These are phyloP conservation scores for Anthrax anthrax DNA, from an alignment of 2,888 invertebrate genomes.

Conservation along the genomic window DNA sequence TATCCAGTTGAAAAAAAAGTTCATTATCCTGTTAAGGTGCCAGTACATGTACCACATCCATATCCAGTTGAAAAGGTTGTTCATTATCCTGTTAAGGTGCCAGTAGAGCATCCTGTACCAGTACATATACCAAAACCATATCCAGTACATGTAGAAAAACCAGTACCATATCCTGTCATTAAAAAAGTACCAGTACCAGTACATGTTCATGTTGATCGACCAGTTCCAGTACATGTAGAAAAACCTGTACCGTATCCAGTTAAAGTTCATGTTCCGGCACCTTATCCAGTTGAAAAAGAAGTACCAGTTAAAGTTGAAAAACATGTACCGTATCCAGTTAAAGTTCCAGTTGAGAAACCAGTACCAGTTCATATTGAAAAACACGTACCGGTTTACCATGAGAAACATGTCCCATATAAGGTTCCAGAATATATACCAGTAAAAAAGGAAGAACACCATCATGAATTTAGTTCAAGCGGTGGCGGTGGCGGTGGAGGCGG, in stretches of 20 bases:
- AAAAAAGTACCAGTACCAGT: constrained; percentile 53
- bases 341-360: constrained; percentile 50
- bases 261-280: constrained; percentile 51
- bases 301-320: constrained; percentile 53
- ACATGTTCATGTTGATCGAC: constrained; percentile 45
- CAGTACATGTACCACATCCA: constrained; percentile 59
- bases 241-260: constrained; percentile 63
- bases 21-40: constrained; percentile 52
- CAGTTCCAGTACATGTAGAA: constrained; percentile 52
- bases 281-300: constrained; percentile 53
- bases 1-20: constrained; percentile 55
- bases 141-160: constrained; percentile 46
- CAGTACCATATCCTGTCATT: constrained; percentile 44
- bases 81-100: constrained; percentile 58
- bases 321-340: constrained; percentile 54
- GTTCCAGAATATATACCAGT: constrained; percentile 50
- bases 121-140: constrained; percentile 45
- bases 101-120: constrained; percentile 53
- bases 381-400: constrained; percentile 50
- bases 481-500: constrained; percentile 15
- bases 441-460: constrained; percentile 32
- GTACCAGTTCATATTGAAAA: constrained; percentile 64
- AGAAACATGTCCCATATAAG: constrained; percentile 57
- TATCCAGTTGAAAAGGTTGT: constrained; percentile 58
- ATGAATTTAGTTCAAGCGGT: constrained; percentile 17